These are phyloP conservation scores for Heliothis subflexa DNA, from an alignment of 1,140 invertebrate species.

Conservation along the genomic window DNA sequence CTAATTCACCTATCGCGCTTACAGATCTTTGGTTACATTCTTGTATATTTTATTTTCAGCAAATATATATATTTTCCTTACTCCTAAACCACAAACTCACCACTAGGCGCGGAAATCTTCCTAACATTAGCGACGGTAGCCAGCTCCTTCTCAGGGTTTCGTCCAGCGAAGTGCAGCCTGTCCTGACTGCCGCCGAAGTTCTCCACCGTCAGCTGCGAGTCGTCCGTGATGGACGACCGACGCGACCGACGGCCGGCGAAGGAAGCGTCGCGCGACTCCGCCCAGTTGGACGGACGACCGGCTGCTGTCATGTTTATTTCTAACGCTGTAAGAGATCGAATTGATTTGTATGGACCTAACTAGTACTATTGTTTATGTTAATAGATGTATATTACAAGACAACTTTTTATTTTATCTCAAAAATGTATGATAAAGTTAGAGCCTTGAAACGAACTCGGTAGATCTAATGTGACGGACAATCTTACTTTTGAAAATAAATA, in stretches of 20 bases:
- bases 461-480: too few relatives aligned
- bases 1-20: too few relatives aligned
- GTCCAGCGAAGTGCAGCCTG: slow-evolving; percentile 89
- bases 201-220: slow-evolving; percentile 95
- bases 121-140: slow-evolving; percentile 82
- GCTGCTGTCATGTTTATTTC: slow-evolving; percentile 78
- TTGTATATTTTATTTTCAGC: too few relatives aligned
- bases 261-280: slow-evolving; percentile 90
- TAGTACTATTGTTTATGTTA: too few relatives aligned
- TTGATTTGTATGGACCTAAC: too few relatives aligned
- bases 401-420: too few relatives aligned
- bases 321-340: background rate
- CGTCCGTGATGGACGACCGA: slow-evolving; percentile 94
- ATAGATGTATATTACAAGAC: too few relatives aligned
- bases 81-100: slow-evolving; percentile 55
- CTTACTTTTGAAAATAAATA: too few relatives aligned
- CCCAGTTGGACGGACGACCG: slow-evolving; percentile 94
- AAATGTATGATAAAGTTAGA: too few relatives aligned
- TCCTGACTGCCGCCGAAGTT: slow-evolving; percentile 96
- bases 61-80: background rate
- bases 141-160: slow-evolving; percentile 92
- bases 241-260: slow-evolving; percentile 93
- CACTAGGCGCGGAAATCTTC: slow-evolving; percentile 87
- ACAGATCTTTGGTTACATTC: too few relatives aligned
- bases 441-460: too few relatives aligned